Evolutionary conservation across 1,140 invertebrate species (phyloP).

Genomic region (Zaprionus vittiger): DNA sequence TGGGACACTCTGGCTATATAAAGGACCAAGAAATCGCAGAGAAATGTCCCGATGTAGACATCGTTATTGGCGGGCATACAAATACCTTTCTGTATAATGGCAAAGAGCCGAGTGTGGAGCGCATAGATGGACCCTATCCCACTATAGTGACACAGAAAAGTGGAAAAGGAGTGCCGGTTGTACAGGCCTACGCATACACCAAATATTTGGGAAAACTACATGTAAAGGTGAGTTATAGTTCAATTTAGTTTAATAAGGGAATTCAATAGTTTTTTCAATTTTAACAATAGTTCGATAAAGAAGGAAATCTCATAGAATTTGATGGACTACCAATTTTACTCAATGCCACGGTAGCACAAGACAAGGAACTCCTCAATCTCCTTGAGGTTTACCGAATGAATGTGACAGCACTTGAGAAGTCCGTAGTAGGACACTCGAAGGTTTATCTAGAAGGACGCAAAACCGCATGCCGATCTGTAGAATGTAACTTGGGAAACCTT

Average conservation of each 20-base stretch:
- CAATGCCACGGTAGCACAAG: conserved; percentile 87
- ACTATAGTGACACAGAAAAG: conserved; percentile 88
- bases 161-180: conserved; percentile 91
- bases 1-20: conserved; percentile 94
- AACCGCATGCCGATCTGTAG: conserved; percentile 87
- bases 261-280: neutral
- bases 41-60: conserved; percentile 92
- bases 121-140: conserved; percentile 91
- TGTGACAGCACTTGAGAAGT: conserved; percentile 86
- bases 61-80: conserved; percentile 95
- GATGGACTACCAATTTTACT: conserved; percentile 92
- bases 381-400: conserved; percentile 87
- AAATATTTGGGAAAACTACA: conserved; percentile 94
- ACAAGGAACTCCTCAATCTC: conserved; percentile 87
- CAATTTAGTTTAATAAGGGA: neutral
- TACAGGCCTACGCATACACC: conserved; percentile 96
- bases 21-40: conserved; percentile 91
- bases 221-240: conserved; percentile 50
- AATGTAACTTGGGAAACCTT: conserved; percentile 95
- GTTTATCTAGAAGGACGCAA: conserved; percentile 87
- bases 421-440: conserved; percentile 87
- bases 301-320: conserved; percentile 89
- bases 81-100: conserved; percentile 95
- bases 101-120: conserved; percentile 88
- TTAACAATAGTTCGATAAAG: conserved; percentile 88